Base-by-base conservation (phyloP, 1,140 invertebrate genomes). In the Cydia amplana region DNA sequence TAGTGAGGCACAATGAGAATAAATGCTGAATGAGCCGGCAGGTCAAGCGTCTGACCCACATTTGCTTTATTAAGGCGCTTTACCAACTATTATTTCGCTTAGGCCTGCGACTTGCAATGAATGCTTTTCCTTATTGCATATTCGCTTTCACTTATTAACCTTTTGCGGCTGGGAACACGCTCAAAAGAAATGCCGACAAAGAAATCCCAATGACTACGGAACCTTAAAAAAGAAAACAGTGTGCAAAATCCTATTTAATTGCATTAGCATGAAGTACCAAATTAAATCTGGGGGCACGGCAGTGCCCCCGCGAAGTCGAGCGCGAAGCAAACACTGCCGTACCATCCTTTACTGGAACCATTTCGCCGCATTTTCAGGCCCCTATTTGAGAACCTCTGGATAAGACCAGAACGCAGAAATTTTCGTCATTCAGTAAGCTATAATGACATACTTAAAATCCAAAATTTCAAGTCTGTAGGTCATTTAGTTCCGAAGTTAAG, bases 1-100 rank as follows among this genome's bases (percentile, higher is more conserved):
- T 60, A 72, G 76, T 77, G 74, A 67, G 75, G 74, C 64, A 78
- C 75, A 76, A 78, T 77, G 75, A 75, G 77, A 67, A 75, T 79
- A 75, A 74, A 77, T 77, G 70, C 72, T 78, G 76, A 74, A 80
- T 80, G 75, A 70, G 64, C 51, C 51, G 55, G 65, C 65, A 70
- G 65, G 65, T 70, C 65, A 70, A 70, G 65, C 65, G 65, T 43
- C 65, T 70, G 65, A 70, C 65, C 65, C 32, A 70, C 65, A 70
- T 70, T 70, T 70, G 65, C 65, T 36, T 70, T 36, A 70, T 70
- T 70, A 70, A 70, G 65, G 65, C 65, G 65, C 18, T 70, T 51
- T 70, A 70, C 65, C 16, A 43, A 32, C 28, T 70, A 36, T 70
- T 70, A 70, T 70, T 70, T 70, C 16, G 65, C 65, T 70, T 70